A percentile compares a stretch with the other conserved stretches of the same genome.
Conservation (phyloP, 2,888 invertebrate species). For the Polia nebulosa region DNA sequence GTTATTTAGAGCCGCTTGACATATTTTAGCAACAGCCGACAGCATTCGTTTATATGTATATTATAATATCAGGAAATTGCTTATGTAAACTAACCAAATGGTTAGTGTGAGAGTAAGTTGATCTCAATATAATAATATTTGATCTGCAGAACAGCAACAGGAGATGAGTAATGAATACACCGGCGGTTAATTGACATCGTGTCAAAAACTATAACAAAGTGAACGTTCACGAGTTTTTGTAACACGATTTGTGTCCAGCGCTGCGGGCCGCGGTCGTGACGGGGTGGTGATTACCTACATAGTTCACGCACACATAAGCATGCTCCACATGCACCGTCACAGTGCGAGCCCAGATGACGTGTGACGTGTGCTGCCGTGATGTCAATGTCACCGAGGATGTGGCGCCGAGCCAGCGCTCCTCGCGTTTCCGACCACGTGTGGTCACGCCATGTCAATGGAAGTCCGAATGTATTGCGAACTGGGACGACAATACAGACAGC, state of each 20-base stretch:
- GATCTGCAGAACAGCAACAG: slow-evolving; percentile 20
- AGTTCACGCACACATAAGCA: slow-evolving; percentile 36
- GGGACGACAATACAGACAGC: slow-evolving; percentile 18
- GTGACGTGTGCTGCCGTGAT: slow-evolving; percentile 44
- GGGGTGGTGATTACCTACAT: slow-evolving; percentile 28
- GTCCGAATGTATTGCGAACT: slow-evolving; percentile 1
- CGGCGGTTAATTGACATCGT: slow-evolving; percentile 20
- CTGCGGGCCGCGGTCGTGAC: slow-evolving; percentile 31
- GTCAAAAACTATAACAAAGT: slow-evolving; percentile 39
- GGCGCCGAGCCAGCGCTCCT: slow-evolving; percentile 64
- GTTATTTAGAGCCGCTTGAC: slow-evolving; percentile 1
- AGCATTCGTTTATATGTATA: slow-evolving; percentile 7
- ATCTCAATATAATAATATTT: slow-evolving; percentile 27
- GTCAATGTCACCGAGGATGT: slow-evolving; percentile 63
- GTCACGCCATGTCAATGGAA: slow-evolving; percentile 28
- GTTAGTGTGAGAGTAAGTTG: slow-evolving; percentile 9
- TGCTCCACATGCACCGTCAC: slow-evolving; percentile 43
- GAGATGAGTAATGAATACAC: slow-evolving; percentile 26
- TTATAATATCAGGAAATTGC: neutral
- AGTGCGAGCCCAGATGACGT: slow-evolving; percentile 47
- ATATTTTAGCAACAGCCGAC: slow-evolving; percentile 21
- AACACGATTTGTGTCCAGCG: slow-evolving; percentile 24
- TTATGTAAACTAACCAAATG: slow-evolving; percentile 16
- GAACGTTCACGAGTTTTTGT: slow-evolving; percentile 21
- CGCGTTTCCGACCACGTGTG: slow-evolving; percentile 52